Conservation (phyloP, 2,113 vertebrate species). For the Brienomyrus brachyistius region DNA sequence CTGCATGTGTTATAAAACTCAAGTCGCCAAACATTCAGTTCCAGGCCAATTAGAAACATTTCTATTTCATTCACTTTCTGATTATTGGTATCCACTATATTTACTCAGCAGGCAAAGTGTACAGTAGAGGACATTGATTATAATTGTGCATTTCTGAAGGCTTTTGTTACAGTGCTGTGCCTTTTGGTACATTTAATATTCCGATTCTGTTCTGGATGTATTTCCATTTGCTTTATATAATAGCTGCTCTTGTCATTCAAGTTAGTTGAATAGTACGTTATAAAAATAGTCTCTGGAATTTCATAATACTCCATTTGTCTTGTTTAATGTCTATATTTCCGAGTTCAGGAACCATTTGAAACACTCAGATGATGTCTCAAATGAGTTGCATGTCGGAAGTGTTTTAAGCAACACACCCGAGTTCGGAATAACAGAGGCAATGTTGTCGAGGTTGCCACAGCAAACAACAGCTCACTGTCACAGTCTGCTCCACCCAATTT, state of each 20-base stretch:
- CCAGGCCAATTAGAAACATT: neutral
- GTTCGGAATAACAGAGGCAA: neutral
- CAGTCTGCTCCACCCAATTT: neutral
- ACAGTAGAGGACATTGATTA: neutral
- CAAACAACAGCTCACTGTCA: neutral
- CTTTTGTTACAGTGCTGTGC: neutral
- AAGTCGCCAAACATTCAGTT: neutral
- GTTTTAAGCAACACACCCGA: neutral
- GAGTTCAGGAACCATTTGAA: neutral
- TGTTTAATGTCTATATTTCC: neutral
- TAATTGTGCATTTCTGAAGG: neutral
- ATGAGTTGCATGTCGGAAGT: neutral
- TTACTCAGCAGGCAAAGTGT: neutral
- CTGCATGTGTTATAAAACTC: neutral
- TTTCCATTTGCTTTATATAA: neutral
- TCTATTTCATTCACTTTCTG: neutral
- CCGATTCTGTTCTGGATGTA: neutral
- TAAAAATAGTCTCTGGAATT: neutral
- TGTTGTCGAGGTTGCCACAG: neutral
- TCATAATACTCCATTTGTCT: neutral
- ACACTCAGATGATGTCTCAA: neutral
- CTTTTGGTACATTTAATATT: neutral
- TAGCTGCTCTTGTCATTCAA: neutral
- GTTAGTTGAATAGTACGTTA: neutral
- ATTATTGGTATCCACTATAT: neutral